A percentile compares a stretch with the other conserved stretches of the same genome.
Evolutionary conservation across 2,113 vertebrate genomes (phyloP).

Genomic region (Dryoscopus gambensis): DNA sequence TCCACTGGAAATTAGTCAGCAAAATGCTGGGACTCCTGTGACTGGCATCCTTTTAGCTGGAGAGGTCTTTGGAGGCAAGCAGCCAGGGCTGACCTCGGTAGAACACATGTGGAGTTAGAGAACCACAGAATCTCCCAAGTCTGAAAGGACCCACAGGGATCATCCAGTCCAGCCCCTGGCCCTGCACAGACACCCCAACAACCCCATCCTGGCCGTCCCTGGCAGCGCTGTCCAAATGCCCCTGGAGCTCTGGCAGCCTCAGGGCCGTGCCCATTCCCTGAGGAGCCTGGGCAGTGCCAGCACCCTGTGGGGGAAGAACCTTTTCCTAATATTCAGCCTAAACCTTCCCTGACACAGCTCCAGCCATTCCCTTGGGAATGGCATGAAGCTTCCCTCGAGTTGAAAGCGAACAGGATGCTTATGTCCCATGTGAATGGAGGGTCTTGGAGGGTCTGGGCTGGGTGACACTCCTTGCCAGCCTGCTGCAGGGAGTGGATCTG

Average conservation of each 20-base stretch:
- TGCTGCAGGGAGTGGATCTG: background rate
- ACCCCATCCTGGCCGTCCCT: background rate
- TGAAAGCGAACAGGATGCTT: background rate
- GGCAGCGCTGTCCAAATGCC: rapidly evolving
- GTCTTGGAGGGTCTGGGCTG: background rate
- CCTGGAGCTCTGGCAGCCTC: background rate
- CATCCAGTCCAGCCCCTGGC: rapidly evolving
- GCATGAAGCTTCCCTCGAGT: background rate
- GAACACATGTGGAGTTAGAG: background rate
- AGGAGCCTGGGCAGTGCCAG: background rate
- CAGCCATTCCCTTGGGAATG: background rate
- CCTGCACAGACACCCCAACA: background rate
- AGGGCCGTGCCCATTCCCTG: background rate
- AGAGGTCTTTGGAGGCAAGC: background rate
- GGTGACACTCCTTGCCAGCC: background rate
- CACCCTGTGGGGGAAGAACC: background rate
- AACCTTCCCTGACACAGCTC: rapidly evolving
- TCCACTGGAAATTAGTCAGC: constrained; percentile 33
- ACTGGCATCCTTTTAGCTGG: background rate
- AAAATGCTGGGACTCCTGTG: background rate
- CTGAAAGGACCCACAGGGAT: background rate
- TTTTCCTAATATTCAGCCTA: rapidly evolving
- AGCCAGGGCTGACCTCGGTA: background rate
- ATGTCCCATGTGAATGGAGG: rapidly evolving
- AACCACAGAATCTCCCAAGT: background rate